Conservation (phyloP, 2,888 invertebrate genomes). For the Leptinotarsa tumamoca region DNA sequence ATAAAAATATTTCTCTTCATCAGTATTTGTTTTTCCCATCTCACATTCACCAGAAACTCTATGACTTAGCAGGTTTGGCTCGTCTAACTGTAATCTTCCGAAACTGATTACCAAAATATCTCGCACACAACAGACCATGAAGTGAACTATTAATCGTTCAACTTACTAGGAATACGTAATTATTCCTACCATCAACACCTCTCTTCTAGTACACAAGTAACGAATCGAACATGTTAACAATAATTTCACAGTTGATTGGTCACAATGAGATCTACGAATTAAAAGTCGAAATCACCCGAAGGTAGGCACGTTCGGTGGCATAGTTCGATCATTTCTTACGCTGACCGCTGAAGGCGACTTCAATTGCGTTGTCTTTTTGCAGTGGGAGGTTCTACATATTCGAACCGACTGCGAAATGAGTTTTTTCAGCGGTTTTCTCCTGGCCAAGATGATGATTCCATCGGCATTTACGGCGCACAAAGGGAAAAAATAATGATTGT, state of each 20-base stretch:
- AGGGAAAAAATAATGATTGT: background rate
- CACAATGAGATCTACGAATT: conserved; percentile 47
- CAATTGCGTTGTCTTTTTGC: conserved; percentile 21
- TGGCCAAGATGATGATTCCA: conserved; percentile 9
- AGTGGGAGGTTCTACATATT: conserved; percentile 10
- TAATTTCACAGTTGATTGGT: conserved; percentile 60
- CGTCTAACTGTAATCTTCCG: background rate
- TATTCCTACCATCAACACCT: conserved; percentile 38
- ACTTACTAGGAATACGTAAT: conserved; percentile 32
- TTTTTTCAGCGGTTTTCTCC: conserved; percentile 18
- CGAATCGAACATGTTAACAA: conserved; percentile 53
- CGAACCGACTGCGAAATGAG: conserved; percentile 17
- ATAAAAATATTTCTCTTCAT: background rate
- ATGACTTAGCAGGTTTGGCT: no score
- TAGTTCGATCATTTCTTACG: conserved; percentile 36
- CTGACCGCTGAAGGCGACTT: conserved; percentile 17
- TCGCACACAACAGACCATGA: conserved; percentile 21
- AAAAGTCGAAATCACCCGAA: conserved; percentile 55
- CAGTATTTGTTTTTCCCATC: background rate
- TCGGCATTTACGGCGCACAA: conserved; percentile 1
- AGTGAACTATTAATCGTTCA: conserved; percentile 16
- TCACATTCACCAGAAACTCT: background rate
- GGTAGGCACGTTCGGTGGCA: conserved; percentile 45
- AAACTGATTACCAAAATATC: conserved; percentile 24
- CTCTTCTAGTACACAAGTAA: conserved; percentile 35